Base-by-base conservation (phyloP, 2,797 vertebrate species). In the Merluccius polli region DNA sequence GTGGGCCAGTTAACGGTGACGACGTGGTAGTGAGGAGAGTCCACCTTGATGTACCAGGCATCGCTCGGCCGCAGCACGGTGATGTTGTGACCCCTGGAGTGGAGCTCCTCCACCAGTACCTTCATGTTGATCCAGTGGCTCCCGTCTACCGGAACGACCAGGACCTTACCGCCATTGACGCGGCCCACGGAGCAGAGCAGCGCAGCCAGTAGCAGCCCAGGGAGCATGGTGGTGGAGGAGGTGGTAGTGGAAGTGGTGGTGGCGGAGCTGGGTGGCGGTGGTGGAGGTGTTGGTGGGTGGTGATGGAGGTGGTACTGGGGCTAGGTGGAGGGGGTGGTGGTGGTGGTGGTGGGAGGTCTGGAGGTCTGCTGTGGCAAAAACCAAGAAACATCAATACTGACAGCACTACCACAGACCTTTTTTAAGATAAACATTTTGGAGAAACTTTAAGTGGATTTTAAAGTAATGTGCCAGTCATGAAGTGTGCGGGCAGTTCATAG, bases 11-110 rank as follows among this genome's bases (percentile, higher is more conserved):
- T 65, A 0, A 89, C 1, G 0, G 79, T 77, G 67, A 90, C 85
- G 32, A 71, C 69, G 41, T 81, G 83, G 79, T 91, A 90, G 76
- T 79, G n/a, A 3, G 77, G 78, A 3, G 88, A 24, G 59, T 65
- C 24, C 24, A 11, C 59, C 24, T 24, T 27, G 24, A 65, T 65
- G 59, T 65, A 65, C 59, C 59, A 65, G 24, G 59, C 2, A 11
- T 24, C 2, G 21, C 10, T 59, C 7, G 52, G 21, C 52, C 59
- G 24, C 59, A 65, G 24, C n/a, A 65, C 59, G 3, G n/a, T 65
- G n/a, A 65, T 65, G 10, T 27, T 9, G n/a, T 65, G 59, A 27
- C 59, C 59, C n/a, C 59, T 65, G n/a, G 10, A 27, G 24, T 65
- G 59, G 1, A 65, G 59, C 59, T 65, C 59, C 59, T 65, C 24